Base-by-base conservation (phyloP, 2,113 vertebrate genomes). In the Rhegmatorhina hoffmannsi region DNA sequence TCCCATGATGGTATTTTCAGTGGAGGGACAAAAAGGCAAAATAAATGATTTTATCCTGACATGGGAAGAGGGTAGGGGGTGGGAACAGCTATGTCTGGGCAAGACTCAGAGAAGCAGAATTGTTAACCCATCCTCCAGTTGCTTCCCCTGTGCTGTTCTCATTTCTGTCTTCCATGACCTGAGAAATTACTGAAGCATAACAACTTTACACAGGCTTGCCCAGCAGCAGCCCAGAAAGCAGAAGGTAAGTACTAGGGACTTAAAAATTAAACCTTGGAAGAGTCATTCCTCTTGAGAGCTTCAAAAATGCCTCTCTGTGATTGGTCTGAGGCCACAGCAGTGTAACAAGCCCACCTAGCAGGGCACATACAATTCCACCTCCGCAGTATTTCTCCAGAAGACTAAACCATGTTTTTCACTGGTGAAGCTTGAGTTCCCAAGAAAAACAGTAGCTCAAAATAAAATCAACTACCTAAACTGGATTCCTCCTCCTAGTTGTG, bases 241-340 rank as follows among this genome's bases (percentile, higher is more conserved):
- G 74, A 52, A n/a, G 38, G 33, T 52, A 47, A 83, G 33, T 89
- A 87, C 0, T 44, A 36, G 17, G 70, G 50, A 19, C 28, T 79
- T 87, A 73, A 84, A 87, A 87, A 68, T 72, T 59, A 68, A 79
- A 95, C 66, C 63, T 94, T 78, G 59, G 53, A 92, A 80, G 59
- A 80, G 31, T 67, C 13, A 28, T 84, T 76, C 46, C 87, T 92
- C 33, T 67, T 28, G 29, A 74, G 34, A 87, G 50, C 34, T 62
- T 91, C 74, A 70, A 46, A 91, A 83, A 29, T 23, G 21, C 49
- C 49, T 67, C 13, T 33, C 31, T 64, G 21, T 25, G 46, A 85
- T 55, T 24, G 59, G 26, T 13, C 34, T 78, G 75, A 88, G 55
- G 55, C 46, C 43, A 50, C 31, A 33, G 85, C 20, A 10, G 33